Evolutionary conservation across 1,140 invertebrate genomes (phyloP), one percentile per base, ranked within the genome.

Genomic region (Lysiphlebus fabarum): DNA sequence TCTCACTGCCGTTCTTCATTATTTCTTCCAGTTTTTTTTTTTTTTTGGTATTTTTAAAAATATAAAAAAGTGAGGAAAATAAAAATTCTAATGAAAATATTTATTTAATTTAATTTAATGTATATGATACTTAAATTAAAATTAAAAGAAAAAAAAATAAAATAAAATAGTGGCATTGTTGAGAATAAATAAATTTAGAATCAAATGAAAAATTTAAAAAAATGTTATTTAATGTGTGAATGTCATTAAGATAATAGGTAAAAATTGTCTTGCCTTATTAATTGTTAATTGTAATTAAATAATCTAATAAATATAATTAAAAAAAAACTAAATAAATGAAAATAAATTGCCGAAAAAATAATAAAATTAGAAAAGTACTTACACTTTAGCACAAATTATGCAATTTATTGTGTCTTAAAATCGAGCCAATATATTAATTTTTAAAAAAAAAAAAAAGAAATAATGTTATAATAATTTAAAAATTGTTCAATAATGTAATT

Each of bases 201-300:
- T 26, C 17, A 26, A 26, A 26, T 26, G 4, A 26, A 26, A 26
- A 26, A 26, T 2, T 26, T 26, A 2, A 2, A 26, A 26, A 26
- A 26, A 26, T 26, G 17, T 26, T 26, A 26, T 26, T 26, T 26
- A 26, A 26, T 26, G 17, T 26, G 17, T 26, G 17, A 26, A 4
- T 26, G 17, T 26, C 17, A 49, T 41, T 50, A 44, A 47, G 34
- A 50, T 57, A 55, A 58, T 40, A 55, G 17, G 17, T 26, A 4
- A 60, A 61, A 44, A 56, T 48, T 62, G 58, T 61, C 62, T 64
- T 65, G 66, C 66, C 66, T 68, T 68, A 66, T 63, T 62, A 62
- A 64, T 59, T 57, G 57, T 63, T 56, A 44, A 33, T 53, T 60
- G 57, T 41, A 37, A 62, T 17, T 1, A 45, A 37, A 56, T 53